Evolutionary conservation across 1,140 invertebrate species (phyloP).

Genomic region (Macrosteles quadrilineatus): DNA sequence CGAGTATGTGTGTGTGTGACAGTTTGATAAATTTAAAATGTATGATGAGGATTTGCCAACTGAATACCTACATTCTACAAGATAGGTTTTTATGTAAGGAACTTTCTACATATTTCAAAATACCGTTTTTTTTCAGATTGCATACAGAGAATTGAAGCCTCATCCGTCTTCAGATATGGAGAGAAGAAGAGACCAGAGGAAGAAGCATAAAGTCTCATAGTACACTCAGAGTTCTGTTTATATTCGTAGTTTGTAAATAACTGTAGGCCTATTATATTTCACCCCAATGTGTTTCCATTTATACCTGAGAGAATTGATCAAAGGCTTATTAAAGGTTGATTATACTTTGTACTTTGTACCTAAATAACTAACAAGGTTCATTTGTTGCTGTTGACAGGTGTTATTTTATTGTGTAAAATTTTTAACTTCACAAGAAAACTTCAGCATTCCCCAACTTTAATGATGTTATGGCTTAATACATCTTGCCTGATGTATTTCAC

Average conservation of each 20-base stretch:
- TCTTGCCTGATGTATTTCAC: no score
- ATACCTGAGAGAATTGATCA: background rate
- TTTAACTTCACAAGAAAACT: background rate
- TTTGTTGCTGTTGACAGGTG: background rate
- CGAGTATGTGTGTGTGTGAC: no score
- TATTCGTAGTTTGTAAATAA: background rate
- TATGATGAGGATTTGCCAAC: no score
- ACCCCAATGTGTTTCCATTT: constrained; percentile 10
- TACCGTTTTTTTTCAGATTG: constrained; percentile 45
- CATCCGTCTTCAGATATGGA: constrained; percentile 53
- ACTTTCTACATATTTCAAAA: no score
- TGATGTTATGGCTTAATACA: background rate
- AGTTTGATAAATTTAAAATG: no score
- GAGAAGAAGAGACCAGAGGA: constrained; percentile 54
- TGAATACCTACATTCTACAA: no score
- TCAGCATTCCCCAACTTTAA: background rate
- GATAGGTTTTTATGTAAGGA: no score
- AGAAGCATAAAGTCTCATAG: constrained; percentile 55
- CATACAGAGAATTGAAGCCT: constrained; percentile 59
- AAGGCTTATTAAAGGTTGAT: background rate
- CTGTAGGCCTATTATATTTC: background rate
- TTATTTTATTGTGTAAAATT: background rate
- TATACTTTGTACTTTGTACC: background rate
- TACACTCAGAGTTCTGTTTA: background rate
- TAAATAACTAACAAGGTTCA: background rate